Evolutionary conservation across 2,888 invertebrate genomes (phyloP).

Genomic region (Amblyteles armatorius): DNA sequence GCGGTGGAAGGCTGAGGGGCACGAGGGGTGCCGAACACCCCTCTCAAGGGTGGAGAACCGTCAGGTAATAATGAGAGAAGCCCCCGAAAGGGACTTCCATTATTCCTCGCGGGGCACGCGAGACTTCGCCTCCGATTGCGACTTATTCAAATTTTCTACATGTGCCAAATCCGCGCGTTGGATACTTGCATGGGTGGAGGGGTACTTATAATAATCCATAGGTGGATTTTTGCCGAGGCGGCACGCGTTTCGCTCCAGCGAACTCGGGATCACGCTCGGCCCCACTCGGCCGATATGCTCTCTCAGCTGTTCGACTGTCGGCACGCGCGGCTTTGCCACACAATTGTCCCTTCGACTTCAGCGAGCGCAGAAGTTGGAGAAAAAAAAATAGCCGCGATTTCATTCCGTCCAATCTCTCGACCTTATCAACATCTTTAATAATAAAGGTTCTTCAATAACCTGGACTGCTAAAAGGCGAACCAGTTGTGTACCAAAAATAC

Average conservation of each 20-base stretch:
- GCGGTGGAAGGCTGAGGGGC: conserved; percentile 48
- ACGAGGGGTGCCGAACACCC: conserved; percentile 49
- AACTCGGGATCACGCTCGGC: conserved; percentile 28
- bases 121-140: conserved; percentile 64
- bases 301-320: conserved; percentile 32
- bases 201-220: conserved; percentile 26
- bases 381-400: background rate
- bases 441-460: background rate
- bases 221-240: conserved; percentile 4
- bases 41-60: conserved; percentile 70
- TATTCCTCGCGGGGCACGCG: conserved; percentile 61
- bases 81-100: conserved; percentile 66
- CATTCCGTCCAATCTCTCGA: background rate
- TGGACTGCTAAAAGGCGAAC: too few species aligned
- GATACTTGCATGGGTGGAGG: background rate
- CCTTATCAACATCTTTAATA: background rate
- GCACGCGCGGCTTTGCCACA: conserved; percentile 1
- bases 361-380: background rate
- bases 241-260: conserved; percentile 1
- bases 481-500: too few species aligned
- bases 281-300: background rate
- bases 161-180: conserved; percentile 41
- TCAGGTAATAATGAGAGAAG: conserved; percentile 77
- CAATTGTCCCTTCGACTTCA: conserved; percentile 7
- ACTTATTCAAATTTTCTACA: conserved; percentile 71